Base-by-base conservation (phyloP, 2,888 invertebrate species). In the Xanthostigma xanthostigma region DNA sequence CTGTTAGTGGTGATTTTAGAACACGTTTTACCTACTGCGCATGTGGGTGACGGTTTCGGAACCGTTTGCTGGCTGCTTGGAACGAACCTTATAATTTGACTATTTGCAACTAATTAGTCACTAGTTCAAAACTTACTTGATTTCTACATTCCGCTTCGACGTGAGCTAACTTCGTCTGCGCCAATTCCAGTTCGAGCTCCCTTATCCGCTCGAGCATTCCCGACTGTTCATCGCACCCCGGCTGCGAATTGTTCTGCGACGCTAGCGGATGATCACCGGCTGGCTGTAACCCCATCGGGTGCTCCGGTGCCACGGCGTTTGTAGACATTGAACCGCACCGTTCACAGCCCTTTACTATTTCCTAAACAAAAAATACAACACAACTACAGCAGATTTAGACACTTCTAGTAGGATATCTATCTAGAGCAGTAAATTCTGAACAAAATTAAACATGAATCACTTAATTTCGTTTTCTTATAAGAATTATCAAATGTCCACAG, bases 61-160 rank as follows among this genome's bases (percentile, higher is more conserved):
- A n/a, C n/a, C n/a, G n/a, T n/a, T n/a, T n/a, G n/a, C n/a, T n/a
- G n/a, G n/a, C n/a, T n/a, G n/a, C n/a, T n/a, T n/a, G n/a, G n/a
- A n/a, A n/a, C n/a, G n/a, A n/a, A n/a, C n/a, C 48, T 48, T 42
- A 12, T 44, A 40, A 27, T 33, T 48, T 27, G 14, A 33, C 41
- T 44, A 35, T 3, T 37, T 27, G 27, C 27, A 6, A 27, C 6
- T 27, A 49, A 14, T 9, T 14, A 6, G 38, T 10, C 14, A 45
- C 13, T 37, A 13, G n/a, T n/a, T 17, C 33, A n/a, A 40, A 17
- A 50, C 56, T 49, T 57, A 81, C 87, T 76, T 95, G 95, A 67
- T 92, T 94, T 62, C 84, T 81, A 70, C 96, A 96, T 70, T 96
- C 91, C 1, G 94, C 90, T 69, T 98, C 95, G 6, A 97, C 98